Evolutionary conservation across 1,140 invertebrate species (phyloP), one percentile per base, ranked within the genome.

Genomic region (Telenomus remus): DNA sequence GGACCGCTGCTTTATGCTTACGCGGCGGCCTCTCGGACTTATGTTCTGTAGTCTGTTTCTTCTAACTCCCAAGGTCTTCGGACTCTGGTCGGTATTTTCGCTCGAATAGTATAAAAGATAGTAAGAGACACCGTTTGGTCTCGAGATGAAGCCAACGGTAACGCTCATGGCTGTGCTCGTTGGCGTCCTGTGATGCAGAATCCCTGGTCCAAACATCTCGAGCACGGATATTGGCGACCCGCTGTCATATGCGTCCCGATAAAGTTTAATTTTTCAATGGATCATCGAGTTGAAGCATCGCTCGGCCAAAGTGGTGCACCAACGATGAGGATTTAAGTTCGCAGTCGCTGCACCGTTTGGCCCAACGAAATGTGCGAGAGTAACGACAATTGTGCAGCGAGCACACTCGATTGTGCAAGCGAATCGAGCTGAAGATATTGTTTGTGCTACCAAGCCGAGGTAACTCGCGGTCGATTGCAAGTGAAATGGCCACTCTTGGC

Each of bases 401-500:
- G 65, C 55, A 54, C 50, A n/a, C 50, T 48, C 46, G 47, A 63
- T 63, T 56, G 56, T 44, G 39, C 63, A 37, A 60, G 19, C 42
- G 48, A 16, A 44, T 55, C 50, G 46, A 66, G 63, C 50, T 61
- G 63, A 74, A 65, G 37, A 42, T 44, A 54, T 51, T 47, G 15
- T 54, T 55, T 42, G 8, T 53, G 55, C 9, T 42, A 2, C 33
- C 11, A 55, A 54, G 33, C 47, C 13, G 47, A 48, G 54, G 56
- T 53, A 49, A 56, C 15, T 49, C 47, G 71, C 49, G 50, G 19
- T 34, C 34, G 14, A 14, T 53, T 44, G 37, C 75, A 75, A 65
- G 75, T 83, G 85, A 89, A 80, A 95, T 95, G 94, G 95, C 95
- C 91, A 96, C 95, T 85, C 91, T 97, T 88, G 95, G 95, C 89